Evolutionary conservation across 2,888 invertebrate species (phyloP), one percentile per base, ranked within the genome.

Genomic region (Megamerina dolium): DNA sequence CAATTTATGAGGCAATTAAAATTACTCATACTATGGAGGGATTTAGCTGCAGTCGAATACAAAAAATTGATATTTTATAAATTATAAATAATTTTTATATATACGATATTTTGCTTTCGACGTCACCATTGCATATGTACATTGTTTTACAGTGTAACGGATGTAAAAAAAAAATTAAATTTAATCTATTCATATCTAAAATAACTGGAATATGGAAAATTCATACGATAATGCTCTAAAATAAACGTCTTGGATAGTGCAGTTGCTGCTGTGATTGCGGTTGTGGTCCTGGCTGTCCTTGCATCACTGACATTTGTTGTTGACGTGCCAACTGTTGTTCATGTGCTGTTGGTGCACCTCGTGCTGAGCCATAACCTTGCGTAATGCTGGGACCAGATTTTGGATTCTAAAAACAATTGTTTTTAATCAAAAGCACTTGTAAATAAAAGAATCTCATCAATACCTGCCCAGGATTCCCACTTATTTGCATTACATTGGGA

Each of bases 361-460:
- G 80, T 51, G 86, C 79, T 2, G 87, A 85, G 0, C 88, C 87
- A 75, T 88, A 90, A 3, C 88, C 88, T 47, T 87, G 83, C 1
- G 87, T 85, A 48, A 90, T 89, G 58, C 87, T 85, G 47, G 88
- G 86, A 1, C 87, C 87, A 1, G 84, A 79, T 63, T 87, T 85
- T n/a, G 81, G 72, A 46, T 80, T 79, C 83, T 84, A 65, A 67
- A 16, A 40, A 29, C 6, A 34, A 23, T 8, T 38, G 14, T 18
- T 29, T 23, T 23, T 3, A 16, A 21, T 33, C 9, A 35, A 17
- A 37, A 14, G 21, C 5, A 17, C 18, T 38, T 5, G 13, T 20
- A 20, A 32, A 13, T 21, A 16, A 34, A 37, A 29, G 12, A 9
- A 6, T 13, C 2, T 26, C 13, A 14, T 30, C 34, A 19, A 49